Percentiles rank a stretch among this genome's conserved stretches.
These are phyloP conservation scores for Ceyx cyanopectus DNA, from an alignment of 2,113 vertebrate species.

Conservation along the genomic window DNA sequence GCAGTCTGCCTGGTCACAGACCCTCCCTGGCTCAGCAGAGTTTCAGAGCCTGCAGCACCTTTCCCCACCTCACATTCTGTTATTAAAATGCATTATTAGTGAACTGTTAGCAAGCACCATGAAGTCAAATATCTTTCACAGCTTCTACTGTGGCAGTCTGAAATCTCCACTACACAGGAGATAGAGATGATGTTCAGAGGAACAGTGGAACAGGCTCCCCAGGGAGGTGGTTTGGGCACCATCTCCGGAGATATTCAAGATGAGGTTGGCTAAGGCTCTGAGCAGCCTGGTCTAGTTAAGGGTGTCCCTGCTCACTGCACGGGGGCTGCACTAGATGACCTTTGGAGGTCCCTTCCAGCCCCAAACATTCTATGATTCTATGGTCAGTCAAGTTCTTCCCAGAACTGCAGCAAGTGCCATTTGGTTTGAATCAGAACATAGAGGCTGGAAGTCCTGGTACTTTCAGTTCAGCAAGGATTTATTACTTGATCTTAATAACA, in stretches of 20 bases:
- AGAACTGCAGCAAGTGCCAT: neutral
- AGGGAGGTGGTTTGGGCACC: too few species aligned
- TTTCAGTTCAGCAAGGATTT: neutral
- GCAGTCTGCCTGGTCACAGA: neutral
- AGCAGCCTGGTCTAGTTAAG: too few species aligned
- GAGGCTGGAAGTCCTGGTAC: neutral
- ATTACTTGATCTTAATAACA: neutral
- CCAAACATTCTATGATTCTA: too few species aligned
- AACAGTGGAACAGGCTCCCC: neutral
- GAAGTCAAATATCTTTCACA: neutral
- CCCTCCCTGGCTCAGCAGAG: too few species aligned
- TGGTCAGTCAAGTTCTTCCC: neutral
- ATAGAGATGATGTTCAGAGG: neutral
- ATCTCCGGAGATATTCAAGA: too few species aligned
- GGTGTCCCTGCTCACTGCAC: too few species aligned
- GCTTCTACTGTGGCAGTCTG: rapidly evolving
- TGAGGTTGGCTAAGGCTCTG: too few species aligned
- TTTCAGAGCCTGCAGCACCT: neutral
- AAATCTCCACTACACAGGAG: rapidly evolving
- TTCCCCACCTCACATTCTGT: rapidly evolving
- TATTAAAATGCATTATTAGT: neutral
- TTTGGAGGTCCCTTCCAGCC: too few species aligned
- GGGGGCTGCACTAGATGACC: too few species aligned
- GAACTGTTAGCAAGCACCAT: neutral
- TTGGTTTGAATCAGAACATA: neutral